These are phyloP conservation scores for Burhinus oedicnemus DNA, from an alignment of 2,113 vertebrate genomes.

Conservation along the genomic window DNA sequence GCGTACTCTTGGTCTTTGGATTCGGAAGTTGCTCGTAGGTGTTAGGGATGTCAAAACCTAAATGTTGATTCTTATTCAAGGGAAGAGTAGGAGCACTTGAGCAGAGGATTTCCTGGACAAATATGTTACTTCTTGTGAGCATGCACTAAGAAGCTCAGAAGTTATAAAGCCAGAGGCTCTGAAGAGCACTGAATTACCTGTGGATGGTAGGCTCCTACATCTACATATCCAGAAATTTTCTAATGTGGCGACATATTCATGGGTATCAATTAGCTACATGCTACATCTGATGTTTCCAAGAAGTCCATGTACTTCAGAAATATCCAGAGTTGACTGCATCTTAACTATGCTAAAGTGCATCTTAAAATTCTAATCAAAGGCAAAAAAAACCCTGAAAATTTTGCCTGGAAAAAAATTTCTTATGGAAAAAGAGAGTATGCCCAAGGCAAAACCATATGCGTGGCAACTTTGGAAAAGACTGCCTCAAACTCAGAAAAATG, in stretches of 20 bases:
- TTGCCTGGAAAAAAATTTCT: neutral
- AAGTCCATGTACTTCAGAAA: neutral
- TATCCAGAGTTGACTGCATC: neutral
- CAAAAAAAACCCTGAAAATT: neutral
- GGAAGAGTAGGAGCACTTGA: neutral
- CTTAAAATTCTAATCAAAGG: neutral
- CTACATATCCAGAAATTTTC: neutral
- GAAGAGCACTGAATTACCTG: neutral
- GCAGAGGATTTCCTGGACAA: neutral
- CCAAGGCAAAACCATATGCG: neutral
- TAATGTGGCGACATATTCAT: neutral
- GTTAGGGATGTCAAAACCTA: neutral
- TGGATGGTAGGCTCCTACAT: neutral
- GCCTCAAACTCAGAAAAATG: neutral
- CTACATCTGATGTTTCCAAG: neutral
- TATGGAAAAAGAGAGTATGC: neutral
- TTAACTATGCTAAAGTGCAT: neutral
- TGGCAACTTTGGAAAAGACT: neutral
- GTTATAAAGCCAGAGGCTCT: neutral
- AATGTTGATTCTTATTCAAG: neutral
- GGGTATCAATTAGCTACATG: neutral
- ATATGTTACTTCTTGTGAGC: neutral
- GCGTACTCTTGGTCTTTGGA: neutral
- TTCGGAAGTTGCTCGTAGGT: neutral
- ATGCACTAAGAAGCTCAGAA: neutral